Conservation (phyloP, 2,888 invertebrate genomes). For the Metellina segmentata region DNA sequence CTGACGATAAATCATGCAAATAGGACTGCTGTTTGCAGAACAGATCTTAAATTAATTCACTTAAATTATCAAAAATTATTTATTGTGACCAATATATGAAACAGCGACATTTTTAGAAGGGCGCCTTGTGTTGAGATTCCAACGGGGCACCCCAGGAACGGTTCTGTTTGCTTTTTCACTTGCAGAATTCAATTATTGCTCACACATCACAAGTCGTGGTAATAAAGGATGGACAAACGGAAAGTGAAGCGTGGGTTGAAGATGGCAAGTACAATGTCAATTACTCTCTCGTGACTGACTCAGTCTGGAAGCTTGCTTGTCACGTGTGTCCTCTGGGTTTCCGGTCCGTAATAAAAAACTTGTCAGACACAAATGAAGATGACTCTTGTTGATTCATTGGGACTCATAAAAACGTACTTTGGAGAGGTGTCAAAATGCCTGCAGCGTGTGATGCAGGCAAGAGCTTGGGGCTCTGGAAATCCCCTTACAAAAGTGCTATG, state of each 20-base stretch:
- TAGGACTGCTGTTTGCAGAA: too few relatives aligned
- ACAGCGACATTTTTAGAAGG: too few relatives aligned
- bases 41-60: too few relatives aligned
- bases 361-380: constrained; percentile 34
- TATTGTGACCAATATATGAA: too few relatives aligned
- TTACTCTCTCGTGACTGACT: constrained; percentile 51
- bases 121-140: too few relatives aligned
- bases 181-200: neutral
- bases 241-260: neutral
- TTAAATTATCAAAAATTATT: too few relatives aligned
- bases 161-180: neutral
- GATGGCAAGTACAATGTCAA: constrained; percentile 27
- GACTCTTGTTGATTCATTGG: constrained; percentile 59
- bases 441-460: neutral
- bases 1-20: too few relatives aligned
- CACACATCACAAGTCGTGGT: neutral
- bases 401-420: constrained; percentile 50
- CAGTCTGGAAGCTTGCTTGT: constrained; percentile 23
- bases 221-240: neutral
- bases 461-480: neutral
- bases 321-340: constrained; percentile 49
- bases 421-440: constrained; percentile 30
- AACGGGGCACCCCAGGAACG: too few relatives aligned
- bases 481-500: too few relatives aligned
- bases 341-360: constrained; percentile 50